Percentiles rank a stretch among this genome's conserved stretches.
Evolutionary conservation across 2,113 vertebrate genomes (phyloP).

Genomic region (Ptychochromis oligacanthus): DNA sequence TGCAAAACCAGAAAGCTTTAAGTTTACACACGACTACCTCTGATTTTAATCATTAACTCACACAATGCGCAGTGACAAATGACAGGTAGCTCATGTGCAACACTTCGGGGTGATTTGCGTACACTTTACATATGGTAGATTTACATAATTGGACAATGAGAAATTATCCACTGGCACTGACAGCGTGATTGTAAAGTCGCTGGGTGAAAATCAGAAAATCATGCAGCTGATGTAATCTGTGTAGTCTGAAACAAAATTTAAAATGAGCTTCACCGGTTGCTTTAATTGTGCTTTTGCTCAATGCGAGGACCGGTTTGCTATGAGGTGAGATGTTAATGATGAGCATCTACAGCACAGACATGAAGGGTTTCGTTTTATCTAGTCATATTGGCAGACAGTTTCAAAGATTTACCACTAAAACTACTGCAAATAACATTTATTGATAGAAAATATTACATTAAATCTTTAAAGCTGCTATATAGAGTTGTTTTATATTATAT

Average conservation of each 20-base stretch:
- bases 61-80: background rate
- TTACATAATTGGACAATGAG: slow-evolving; percentile 68
- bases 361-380: background rate
- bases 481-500: too few relatives aligned
- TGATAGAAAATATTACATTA: background rate
- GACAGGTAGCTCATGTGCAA: slow-evolving; percentile 38
- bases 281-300: background rate
- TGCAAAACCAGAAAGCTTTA: background rate
- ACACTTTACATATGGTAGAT: slow-evolving; percentile 64
- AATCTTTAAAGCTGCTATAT: too few relatives aligned
- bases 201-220: background rate
- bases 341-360: background rate
- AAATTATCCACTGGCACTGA: background rate
- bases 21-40: background rate
- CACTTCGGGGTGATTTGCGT: slow-evolving; percentile 31
- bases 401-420: background rate
- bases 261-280: background rate
- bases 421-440: background rate
- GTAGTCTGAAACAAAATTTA: background rate
- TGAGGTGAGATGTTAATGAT: background rate
- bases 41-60: slow-evolving; percentile 3
- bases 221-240: background rate
- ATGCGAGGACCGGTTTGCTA: background rate
- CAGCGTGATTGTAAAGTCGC: background rate
- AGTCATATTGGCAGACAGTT: background rate